Base-by-base conservation (phyloP, 2,797 vertebrate species). In the Silurus aristotelis region DNA sequence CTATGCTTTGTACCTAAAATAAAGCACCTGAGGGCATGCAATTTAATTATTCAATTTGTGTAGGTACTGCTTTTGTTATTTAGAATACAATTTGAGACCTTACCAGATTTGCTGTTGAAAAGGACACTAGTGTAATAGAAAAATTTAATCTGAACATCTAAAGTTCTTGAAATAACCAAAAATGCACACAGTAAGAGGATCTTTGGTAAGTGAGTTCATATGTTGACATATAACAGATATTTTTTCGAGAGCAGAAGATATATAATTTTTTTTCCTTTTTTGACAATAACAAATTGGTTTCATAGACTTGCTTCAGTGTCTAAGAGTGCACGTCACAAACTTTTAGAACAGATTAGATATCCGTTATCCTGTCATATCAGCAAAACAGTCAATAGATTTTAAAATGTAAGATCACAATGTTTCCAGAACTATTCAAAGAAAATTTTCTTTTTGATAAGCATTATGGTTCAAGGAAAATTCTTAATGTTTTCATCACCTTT, bases 251-350 rank as follows among this genome's bases (percentile, higher is more conserved):
- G 43, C 58, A 75, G 64, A 64, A 60, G 22, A 27, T 9, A 55
- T 56, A 27, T n/a, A 27, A 0, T 3, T 20, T 14, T 75, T 52
- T 38, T 17, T 3, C 0, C 5, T 38, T 64, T 73, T 72, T 52
- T 83, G 82, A 48, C 71, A 83, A 61, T 52, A 75, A 83, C 71
- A 83, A 64, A 83, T 64, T 6, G 61, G 15, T 61, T 64, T 83
- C 43, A 20, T 46, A 75, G 58, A 22, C 19, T 63, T 75, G 17
- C 27, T 52, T 83, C 19, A 22, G 43, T 60, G 38, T 83, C 14
- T 73, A 63, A 60, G 38, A 73, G 10, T 63, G 63, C 27, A 83
- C 52, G 63, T 83, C 22, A 48, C 43, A 72, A 27, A 7, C n/a
- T 1, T 83, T 25, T 48, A 60, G 13, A 78, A 22, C 55, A 77